phyloP scores from a whole-genome alignment of 2,113 vertebrate genomes.

The Myotis yumanensis region DNA sequence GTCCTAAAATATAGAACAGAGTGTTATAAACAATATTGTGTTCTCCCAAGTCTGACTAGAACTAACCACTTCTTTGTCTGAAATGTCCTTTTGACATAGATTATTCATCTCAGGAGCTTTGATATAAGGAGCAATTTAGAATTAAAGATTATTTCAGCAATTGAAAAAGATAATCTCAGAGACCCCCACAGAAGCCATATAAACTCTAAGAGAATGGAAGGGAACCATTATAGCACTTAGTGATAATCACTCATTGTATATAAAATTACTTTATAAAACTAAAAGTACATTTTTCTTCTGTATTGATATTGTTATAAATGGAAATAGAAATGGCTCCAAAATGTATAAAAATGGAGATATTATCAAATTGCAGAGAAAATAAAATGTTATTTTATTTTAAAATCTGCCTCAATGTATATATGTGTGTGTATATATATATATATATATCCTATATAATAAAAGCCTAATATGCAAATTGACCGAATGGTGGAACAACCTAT shows the following conservation, averaged over 20 bases:
- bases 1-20: constrained; percentile 70
- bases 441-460: too few species aligned
- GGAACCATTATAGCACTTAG: constrained; percentile 41
- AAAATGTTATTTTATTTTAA: background rate
- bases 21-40: constrained; percentile 76
- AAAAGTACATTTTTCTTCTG: background rate
- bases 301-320: background rate
- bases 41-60: constrained; percentile 74
- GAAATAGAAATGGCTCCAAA: background rate
- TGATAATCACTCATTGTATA: background rate
- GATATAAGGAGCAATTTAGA: constrained; percentile 77
- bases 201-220: background rate
- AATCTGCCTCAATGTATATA: too few species aligned
- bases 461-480: too few species aligned
- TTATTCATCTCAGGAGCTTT: constrained; percentile 81
- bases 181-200: background rate
- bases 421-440: background rate
- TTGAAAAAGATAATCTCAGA: constrained; percentile 71
- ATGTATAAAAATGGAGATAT: background rate
- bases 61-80: constrained; percentile 71
- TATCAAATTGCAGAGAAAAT: background rate
- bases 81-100: constrained; percentile 80
- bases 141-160: constrained; percentile 77
- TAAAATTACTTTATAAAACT: constrained; percentile 20
- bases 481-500: too few species aligned